Evolutionary conservation across 2,888 invertebrate genomes (phyloP).

Genomic region (Drosophila multiciliata): DNA sequence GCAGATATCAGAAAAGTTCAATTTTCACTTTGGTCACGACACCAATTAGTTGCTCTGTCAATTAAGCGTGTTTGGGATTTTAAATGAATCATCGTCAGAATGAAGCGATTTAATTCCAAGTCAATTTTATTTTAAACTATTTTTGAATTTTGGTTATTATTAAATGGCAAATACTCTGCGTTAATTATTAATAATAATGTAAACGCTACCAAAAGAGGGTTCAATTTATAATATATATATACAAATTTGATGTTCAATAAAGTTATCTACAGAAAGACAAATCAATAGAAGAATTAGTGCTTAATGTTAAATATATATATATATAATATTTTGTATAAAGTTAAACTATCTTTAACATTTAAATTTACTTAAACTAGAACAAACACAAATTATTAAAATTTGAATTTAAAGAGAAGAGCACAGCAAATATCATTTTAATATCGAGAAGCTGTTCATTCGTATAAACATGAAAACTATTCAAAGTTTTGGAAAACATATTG

Average conservation of each 20-base stretch:
- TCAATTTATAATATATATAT: background rate
- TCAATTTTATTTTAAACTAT: background rate
- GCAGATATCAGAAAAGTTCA: background rate
- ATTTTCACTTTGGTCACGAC: constrained; percentile 11
- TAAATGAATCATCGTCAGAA: constrained; percentile 2
- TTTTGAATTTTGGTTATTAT: background rate
- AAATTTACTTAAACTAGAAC: background rate
- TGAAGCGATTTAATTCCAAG: background rate
- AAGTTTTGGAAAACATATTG: background rate
- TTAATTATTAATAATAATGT: background rate
- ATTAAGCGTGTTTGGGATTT: background rate
- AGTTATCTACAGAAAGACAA: background rate
- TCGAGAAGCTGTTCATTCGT: background rate
- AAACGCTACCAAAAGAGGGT: background rate
- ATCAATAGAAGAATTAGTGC: background rate
- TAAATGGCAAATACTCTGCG: background rate
- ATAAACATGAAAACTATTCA: background rate
- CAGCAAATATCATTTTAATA: background rate
- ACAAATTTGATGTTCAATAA: background rate
- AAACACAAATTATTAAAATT: background rate
- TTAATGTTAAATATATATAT: too few species aligned
- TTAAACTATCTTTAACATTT: background rate
- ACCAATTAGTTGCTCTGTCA: background rate
- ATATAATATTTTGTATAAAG: background rate
- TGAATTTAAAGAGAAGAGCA: background rate